These are phyloP conservation scores for Pocillopora grandis DNA, from an alignment of 92 coral and sea anemone species.

Conservation along the genomic window DNA sequence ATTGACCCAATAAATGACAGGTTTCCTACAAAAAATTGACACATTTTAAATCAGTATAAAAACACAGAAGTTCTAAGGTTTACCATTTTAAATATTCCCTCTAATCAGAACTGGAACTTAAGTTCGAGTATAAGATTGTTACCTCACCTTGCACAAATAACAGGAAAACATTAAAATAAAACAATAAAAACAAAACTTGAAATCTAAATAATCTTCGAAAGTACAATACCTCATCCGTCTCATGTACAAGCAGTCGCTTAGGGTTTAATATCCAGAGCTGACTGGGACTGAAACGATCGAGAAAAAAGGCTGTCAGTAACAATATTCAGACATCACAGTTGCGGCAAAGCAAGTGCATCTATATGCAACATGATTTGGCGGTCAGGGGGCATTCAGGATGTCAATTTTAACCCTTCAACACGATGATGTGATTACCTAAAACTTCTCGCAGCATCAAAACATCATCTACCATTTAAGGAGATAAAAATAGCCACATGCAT, in stretches of 20 bases:
- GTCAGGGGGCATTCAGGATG: too few relatives aligned
- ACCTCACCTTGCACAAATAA: background rate
- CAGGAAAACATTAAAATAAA: too few relatives aligned
- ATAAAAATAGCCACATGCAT: too few relatives aligned
- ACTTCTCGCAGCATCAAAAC: too few relatives aligned
- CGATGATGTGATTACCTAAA: too few relatives aligned
- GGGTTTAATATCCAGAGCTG: slow-evolving; percentile 97
- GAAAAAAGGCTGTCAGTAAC: too few relatives aligned
- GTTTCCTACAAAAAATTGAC: slow-evolving; percentile 38
- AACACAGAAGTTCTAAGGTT: background rate
- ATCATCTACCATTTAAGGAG: too few relatives aligned
- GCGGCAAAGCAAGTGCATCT: background rate
- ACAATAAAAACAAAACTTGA: too few relatives aligned
- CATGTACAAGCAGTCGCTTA: slow-evolving; percentile 67
- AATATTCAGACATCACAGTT: background rate
- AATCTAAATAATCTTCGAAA: background rate
- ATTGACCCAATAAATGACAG: slow-evolving; percentile 20
- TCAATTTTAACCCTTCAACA: too few relatives aligned
- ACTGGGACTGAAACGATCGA: slow-evolving; percentile 60
- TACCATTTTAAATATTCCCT: too few relatives aligned
- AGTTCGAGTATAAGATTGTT: too few relatives aligned
- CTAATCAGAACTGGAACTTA: background rate
- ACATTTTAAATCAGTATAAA: background rate
- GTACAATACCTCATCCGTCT: slow-evolving; percentile 39
- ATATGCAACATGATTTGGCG: background rate